Evolutionary conservation across 2,888 invertebrate species (phyloP).

Genomic region (Phyllotreta cruciferae): DNA sequence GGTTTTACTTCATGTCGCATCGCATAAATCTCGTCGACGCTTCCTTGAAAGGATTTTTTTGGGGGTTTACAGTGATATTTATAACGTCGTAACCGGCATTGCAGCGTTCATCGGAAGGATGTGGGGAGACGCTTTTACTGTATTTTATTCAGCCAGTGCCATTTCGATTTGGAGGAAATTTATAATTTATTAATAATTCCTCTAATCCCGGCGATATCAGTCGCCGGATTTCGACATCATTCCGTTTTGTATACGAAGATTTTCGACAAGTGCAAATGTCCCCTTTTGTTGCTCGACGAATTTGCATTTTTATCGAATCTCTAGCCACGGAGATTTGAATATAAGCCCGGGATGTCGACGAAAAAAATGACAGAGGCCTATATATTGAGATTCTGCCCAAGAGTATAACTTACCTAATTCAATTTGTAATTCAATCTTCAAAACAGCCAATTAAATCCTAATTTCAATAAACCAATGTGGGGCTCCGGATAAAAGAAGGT

Average conservation of each 20-base stretch:
- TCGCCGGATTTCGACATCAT: too few relatives aligned
- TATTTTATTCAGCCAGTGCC: too few relatives aligned
- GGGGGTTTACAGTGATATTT: constrained; percentile 20
- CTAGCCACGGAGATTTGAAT: constrained; percentile 60
- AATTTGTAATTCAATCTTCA: constrained; percentile 45
- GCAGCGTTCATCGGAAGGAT: too few relatives aligned
- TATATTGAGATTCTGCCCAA: constrained; percentile 63
- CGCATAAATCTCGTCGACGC: constrained; percentile 13
- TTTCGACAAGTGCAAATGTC: constrained; percentile 61
- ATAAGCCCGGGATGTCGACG: constrained; percentile 62
- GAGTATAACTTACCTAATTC: constrained; percentile 39
- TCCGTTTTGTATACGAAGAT: constrained; percentile 52
- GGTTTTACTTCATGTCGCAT: constrained; percentile 33
- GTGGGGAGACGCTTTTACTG: too few relatives aligned
- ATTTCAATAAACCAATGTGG: constrained; percentile 31
- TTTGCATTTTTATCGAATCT: constrained; percentile 65
- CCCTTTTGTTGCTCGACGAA: constrained; percentile 66
- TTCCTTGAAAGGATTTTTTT: constrained; percentile 26
- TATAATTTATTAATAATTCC: neutral
- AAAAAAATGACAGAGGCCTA: constrained; percentile 74
- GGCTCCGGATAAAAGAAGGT: too few relatives aligned
- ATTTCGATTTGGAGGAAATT: neutral
- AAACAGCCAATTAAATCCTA: constrained; percentile 42
- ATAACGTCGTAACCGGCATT: constrained; percentile 2
- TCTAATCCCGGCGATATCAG: too few relatives aligned